A percentile compares a stretch with the other conserved stretches of the same genome.
These are phyloP conservation scores for Drosophila gunungcola DNA, from an alignment of 1,140 invertebrate genomes.

Conservation along the genomic window DNA sequence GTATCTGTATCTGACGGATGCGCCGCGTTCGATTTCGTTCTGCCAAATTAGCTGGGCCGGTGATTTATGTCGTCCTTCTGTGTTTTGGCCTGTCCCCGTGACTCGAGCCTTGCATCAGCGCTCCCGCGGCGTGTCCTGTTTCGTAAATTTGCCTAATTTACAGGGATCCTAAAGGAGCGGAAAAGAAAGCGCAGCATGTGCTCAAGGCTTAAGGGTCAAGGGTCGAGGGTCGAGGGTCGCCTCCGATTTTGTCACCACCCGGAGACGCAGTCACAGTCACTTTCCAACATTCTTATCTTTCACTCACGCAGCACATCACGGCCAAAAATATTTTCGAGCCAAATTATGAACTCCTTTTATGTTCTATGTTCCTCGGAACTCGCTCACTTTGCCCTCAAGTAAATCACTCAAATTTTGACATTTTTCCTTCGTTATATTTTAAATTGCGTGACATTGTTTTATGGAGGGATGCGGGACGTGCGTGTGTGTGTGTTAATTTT, in stretches of 20 bases:
- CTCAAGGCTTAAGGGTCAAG: slow-evolving; percentile 37
- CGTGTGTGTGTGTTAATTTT: slow-evolving; percentile 38
- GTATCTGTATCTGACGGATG: slow-evolving; percentile 71
- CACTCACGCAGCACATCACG: slow-evolving; percentile 50
- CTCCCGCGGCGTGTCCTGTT: slow-evolving; percentile 61
- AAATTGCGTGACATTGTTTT: slow-evolving; percentile 84
- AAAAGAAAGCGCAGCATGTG: slow-evolving; percentile 50
- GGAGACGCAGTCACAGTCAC: slow-evolving; percentile 10
- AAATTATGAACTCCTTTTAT: slow-evolving; percentile 75
- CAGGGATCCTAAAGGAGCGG: slow-evolving; percentile 7
- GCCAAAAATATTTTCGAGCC: slow-evolving; percentile 19
- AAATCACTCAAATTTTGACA: slow-evolving; percentile 84
- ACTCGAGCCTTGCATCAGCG: slow-evolving; percentile 23
- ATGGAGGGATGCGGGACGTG: slow-evolving; percentile 50
- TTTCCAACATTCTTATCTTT: slow-evolving; percentile 62
- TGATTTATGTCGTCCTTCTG: slow-evolving; percentile 71
- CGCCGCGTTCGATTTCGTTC: slow-evolving; percentile 66
- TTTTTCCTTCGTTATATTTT: slow-evolving; percentile 55
- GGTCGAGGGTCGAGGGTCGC: slow-evolving; percentile 30
- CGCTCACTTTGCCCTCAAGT: slow-evolving; percentile 50
- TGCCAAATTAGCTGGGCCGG: slow-evolving; percentile 65
- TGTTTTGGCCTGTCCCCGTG: slow-evolving; percentile 17
- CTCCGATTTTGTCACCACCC: slow-evolving; percentile 17
- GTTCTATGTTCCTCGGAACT: slow-evolving; percentile 65
- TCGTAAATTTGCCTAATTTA: slow-evolving; percentile 74